Evolutionary conservation across 2,113 vertebrate species (phyloP), one percentile per base, ranked within the genome.

Genomic region (Gymnogyps californianus): DNA sequence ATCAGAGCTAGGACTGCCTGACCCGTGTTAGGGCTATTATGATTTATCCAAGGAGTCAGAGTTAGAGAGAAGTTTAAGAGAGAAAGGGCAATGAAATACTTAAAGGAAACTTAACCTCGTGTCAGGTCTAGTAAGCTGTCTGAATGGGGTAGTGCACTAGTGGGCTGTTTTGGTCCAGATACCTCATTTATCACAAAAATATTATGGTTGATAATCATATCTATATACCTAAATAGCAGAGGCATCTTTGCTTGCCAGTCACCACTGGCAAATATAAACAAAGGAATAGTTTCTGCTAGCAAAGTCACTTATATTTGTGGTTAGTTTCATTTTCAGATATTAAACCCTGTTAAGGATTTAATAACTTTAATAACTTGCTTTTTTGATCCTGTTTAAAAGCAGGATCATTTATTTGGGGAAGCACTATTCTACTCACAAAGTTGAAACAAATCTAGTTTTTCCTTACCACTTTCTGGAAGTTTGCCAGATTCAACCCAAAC

Each of bases 11-110:
- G 54, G 54, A 55, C 57, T 95, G 74, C 36, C 70, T 87, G 74
- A 95, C 84, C 59, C 4, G 2, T 32, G 61, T 6, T 61, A 49
- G 91, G 10, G 28, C 25, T 38, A 17, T 16, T 83, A 65, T 65
- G 81, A 95, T 87, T 96, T 96, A 95, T 85, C 95, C 78, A 95
- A 89, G 32, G 81, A 93, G 44, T 93, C 61, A 82, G 62, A 72
- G 40, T 44, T 25, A 44, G 18, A 55, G 31, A 47, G 16, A 80
- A 81, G 24, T 69, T 84, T 52, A 70, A 75, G 18, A 71, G 16
- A 12, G 3, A 76, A 91, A 87, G 51, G 38, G 40, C 29, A 82
- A 67, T 32, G 26, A 18, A 72, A 72, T 34, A 79, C 20, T 79
- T 69, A 20, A n/a, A 54, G 49, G 6, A 58, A 87, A 59, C 7